phyloP scores from a whole-genome alignment of 2,888 invertebrate species.

The Plebejus anna region DNA sequence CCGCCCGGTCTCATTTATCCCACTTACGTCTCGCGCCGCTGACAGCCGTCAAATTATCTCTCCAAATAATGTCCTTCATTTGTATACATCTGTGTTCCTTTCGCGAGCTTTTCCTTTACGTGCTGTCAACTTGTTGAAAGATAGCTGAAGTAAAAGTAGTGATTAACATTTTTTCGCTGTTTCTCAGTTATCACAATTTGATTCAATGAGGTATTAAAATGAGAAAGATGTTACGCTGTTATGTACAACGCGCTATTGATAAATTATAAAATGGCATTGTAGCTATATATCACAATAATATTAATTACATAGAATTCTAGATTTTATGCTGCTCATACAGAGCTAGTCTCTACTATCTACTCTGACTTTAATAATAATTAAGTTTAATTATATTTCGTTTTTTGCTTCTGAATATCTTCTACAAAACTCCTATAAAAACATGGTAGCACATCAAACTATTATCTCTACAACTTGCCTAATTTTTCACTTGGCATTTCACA shows the following conservation, averaged over 20 bases:
- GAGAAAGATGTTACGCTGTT: too few relatives aligned
- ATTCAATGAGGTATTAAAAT: too few relatives aligned
- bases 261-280: too few relatives aligned
- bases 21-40: conserved; percentile 48
- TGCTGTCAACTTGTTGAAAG: not conserved
- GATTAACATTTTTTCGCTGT: not conserved
- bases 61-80: conserved; percentile 46
- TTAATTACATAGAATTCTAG: too few relatives aligned
- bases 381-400: too few relatives aligned
- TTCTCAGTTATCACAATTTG: too few relatives aligned
- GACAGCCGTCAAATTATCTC: conserved; percentile 53
- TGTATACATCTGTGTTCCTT: conserved; percentile 39
- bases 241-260: too few relatives aligned
- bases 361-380: too few relatives aligned
- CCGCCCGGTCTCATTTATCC: conserved; percentile 45
- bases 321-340: too few relatives aligned
- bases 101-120: conserved; percentile 18
- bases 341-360: too few relatives aligned
- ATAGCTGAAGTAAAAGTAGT: not conserved
- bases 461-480: not conserved
- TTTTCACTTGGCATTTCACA: conserved; percentile 1
- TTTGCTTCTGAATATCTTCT: not conserved
- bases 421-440: not conserved
- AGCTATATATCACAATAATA: too few relatives aligned
- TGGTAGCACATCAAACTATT: not conserved